Evolutionary conservation across 2,888 invertebrate genomes (phyloP).

Genomic region (Agelastica alni): DNA sequence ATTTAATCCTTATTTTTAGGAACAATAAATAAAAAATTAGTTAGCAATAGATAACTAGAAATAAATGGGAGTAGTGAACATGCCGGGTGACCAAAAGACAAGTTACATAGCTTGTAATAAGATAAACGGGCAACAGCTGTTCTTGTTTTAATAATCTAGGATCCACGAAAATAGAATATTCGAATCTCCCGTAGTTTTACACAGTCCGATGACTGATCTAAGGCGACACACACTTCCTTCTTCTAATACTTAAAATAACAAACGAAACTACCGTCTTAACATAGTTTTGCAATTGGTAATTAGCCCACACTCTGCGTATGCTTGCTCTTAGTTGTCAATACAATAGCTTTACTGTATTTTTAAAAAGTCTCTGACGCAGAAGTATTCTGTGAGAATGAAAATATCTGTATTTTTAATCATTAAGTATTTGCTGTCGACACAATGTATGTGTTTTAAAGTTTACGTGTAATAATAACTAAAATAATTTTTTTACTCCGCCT

Average conservation of each 20-base stretch:
- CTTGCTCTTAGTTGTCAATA: slow-evolving; percentile 19
- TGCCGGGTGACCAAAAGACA: no score
- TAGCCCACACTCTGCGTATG: slow-evolving; percentile 22
- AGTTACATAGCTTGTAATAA: slow-evolving; percentile 35
- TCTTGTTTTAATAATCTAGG: slow-evolving; percentile 39
- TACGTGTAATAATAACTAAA: no score
- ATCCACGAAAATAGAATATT: slow-evolving; percentile 38
- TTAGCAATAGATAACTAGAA: no score
- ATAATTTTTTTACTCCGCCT: no score
- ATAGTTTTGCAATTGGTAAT: slow-evolving; percentile 30
- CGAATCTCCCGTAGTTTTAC: slow-evolving; percentile 29
- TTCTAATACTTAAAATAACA: slow-evolving; percentile 39
- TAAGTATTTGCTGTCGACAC: no score
- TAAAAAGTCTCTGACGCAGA: neutral
- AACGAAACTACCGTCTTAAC: slow-evolving; percentile 26
- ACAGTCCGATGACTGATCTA: slow-evolving; percentile 12
- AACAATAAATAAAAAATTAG: no score
- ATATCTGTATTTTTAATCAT: no score
- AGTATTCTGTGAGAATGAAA: no score
- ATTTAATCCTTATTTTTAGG: no score
- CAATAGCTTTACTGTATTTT: neutral
- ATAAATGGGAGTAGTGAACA: no score
- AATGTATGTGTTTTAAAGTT: no score
- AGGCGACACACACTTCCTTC: slow-evolving; percentile 39
- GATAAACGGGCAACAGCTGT: slow-evolving; percentile 47